These are phyloP conservation scores for Pediacus dermestoides DNA, from an alignment of 2,888 invertebrate species.

Conservation along the genomic window DNA sequence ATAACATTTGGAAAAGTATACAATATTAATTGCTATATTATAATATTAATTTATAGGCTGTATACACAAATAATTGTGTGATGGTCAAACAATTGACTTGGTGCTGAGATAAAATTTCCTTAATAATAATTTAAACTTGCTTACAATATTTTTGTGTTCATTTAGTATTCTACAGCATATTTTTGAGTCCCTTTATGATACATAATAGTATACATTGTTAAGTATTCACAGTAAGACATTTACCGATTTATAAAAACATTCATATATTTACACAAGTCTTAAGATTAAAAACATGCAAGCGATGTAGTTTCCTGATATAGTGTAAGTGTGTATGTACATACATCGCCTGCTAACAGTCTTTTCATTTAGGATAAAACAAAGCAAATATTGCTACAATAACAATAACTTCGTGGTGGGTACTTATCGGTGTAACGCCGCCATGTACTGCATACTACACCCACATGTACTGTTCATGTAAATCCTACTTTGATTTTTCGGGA, in stretches of 20 bases:
- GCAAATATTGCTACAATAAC: slow-evolving; percentile 15
- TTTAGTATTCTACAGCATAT: too few relatives aligned
- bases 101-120: slow-evolving; percentile 16
- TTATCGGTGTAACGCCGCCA: slow-evolving; percentile 43
- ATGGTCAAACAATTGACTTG: slow-evolving; percentile 19
- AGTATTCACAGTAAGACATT: slow-evolving; percentile 9
- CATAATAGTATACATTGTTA: slow-evolving; percentile 22
- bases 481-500: slow-evolving; percentile 56
- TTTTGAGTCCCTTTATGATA: slow-evolving; percentile 27
- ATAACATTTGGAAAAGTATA: slow-evolving; percentile 17
- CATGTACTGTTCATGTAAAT: slow-evolving; percentile 37
- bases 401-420: background rate
- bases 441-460: slow-evolving; percentile 43
- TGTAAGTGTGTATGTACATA: too few relatives aligned
- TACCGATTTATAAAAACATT: slow-evolving; percentile 7
- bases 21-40: slow-evolving; percentile 4
- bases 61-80: slow-evolving; percentile 8
- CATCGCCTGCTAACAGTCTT: slow-evolving; percentile 19
- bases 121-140: slow-evolving; percentile 9
- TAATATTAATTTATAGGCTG: slow-evolving; percentile 2
- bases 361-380: slow-evolving; percentile 7
- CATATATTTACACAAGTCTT: too few relatives aligned
- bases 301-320: too few relatives aligned
- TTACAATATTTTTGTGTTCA: too few relatives aligned
- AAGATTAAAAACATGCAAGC: too few relatives aligned